A percentile compares a stretch with the other conserved stretches of the same genome.
phyloP scores from a whole-genome alignment of 2,113 vertebrate genomes.

The Meriones unguiculatus region DNA sequence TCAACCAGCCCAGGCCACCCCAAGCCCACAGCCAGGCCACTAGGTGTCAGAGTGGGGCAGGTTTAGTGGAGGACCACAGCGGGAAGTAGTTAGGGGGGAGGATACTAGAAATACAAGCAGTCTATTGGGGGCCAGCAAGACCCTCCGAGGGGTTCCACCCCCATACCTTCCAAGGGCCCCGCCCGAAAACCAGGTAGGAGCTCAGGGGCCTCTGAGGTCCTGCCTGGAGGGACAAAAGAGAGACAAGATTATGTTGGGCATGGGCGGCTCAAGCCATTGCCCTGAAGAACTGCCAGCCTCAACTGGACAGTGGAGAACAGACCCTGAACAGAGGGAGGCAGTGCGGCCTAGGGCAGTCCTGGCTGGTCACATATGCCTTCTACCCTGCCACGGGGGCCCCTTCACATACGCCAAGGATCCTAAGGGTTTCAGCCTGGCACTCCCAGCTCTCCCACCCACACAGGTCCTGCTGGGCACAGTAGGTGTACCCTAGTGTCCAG shows the following conservation, averaged over 20 bases:
- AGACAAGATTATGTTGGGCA: slow-evolving; percentile 86
- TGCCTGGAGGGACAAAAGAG: slow-evolving; percentile 93
- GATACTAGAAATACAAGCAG: not conserved
- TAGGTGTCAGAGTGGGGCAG: not conserved
- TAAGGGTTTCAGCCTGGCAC: not conserved
- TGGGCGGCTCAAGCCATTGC: slow-evolving; percentile 36
- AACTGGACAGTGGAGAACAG: not conserved
- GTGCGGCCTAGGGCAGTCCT: not conserved
- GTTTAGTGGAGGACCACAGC: slow-evolving; percentile 58
- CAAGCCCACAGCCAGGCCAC: slow-evolving; percentile 52
- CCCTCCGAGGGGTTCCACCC: slow-evolving; percentile 3
- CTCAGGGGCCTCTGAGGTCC: slow-evolving; percentile 94
- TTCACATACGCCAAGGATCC: not conserved
- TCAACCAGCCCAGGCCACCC: not conserved
- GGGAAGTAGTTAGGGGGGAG: not conserved
- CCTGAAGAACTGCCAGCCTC: not conserved
- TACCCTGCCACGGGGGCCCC: not conserved
- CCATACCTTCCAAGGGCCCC: slow-evolving; percentile 95
- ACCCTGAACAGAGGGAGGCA: not conserved
- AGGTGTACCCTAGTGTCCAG: not conserved
- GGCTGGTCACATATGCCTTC: not conserved
- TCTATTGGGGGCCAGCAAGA: not conserved
- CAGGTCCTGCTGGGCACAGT: not conserved
- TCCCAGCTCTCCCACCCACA: not conserved
- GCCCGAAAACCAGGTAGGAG: slow-evolving; percentile 97